Percentiles rank a stretch among this genome's conserved stretches.
Evolutionary conservation across 92 coral and sea anemone species (phyloP).

Genomic region (Porites cylindrica): DNA sequence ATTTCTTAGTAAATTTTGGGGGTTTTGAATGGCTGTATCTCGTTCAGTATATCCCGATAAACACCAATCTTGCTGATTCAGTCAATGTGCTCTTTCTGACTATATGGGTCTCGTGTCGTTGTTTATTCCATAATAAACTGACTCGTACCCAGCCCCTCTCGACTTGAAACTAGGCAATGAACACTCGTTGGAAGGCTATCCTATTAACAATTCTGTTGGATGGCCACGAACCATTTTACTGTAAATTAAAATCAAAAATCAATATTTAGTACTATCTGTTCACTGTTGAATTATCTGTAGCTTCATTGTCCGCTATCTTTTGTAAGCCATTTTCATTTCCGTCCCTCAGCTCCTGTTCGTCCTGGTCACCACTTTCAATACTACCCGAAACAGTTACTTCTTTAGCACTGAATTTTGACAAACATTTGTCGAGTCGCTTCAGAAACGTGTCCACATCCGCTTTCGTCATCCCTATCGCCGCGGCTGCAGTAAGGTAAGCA

Average conservation of each 20-base stretch:
- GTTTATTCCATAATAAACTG: too few relatives aligned
- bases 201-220: neutral
- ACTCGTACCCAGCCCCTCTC: too few relatives aligned
- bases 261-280: slow-evolving; percentile 23
- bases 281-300: slow-evolving; percentile 10
- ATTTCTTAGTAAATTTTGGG: too few relatives aligned
- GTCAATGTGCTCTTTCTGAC: too few relatives aligned
- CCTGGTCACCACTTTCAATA: neutral
- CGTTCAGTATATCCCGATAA: too few relatives aligned
- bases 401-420: slow-evolving; percentile 64
- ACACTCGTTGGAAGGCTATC: too few relatives aligned
- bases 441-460: slow-evolving; percentile 94
- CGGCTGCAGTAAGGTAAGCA: slow-evolving; percentile 98
- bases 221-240: neutral
- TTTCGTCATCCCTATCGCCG: slow-evolving; percentile 95
- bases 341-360: neutral
- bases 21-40: too few relatives aligned
- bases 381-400: neutral
- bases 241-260: neutral
- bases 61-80: too few relatives aligned
- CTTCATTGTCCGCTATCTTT: neutral
- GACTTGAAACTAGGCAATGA: too few relatives aligned
- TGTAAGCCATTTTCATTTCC: slow-evolving; percentile 11
- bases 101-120: too few relatives aligned
- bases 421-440: slow-evolving; percentile 90